Evolutionary conservation across 2,797 vertebrate genomes (phyloP).

Genomic region (Parambassis ranga): DNA sequence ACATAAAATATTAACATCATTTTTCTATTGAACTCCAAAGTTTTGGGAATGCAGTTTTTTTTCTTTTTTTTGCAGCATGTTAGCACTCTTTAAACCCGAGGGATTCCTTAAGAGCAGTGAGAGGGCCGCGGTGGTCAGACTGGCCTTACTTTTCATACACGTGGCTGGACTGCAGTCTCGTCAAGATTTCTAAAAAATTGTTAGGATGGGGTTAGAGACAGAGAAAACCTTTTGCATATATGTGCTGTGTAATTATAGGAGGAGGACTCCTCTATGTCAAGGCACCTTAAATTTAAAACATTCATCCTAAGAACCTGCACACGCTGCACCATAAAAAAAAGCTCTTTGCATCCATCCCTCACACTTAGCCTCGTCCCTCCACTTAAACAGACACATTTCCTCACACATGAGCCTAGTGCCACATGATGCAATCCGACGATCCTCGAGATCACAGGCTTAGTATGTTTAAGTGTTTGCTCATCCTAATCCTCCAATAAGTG

Average conservation of each 20-base stretch:
- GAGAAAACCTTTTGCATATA: conserved; percentile 10
- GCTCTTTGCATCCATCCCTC: no score
- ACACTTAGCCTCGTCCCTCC: no score
- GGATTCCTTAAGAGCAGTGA: conserved; percentile 10
- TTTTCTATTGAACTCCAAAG: conserved; percentile 61
- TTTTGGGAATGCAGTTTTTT: conserved; percentile 42
- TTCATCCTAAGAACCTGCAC: not conserved
- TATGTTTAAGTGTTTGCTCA: not conserved
- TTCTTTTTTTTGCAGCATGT: conserved; percentile 48
- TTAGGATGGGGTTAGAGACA: not conserved
- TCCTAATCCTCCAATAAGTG: conserved; percentile 10
- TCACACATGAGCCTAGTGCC: not conserved
- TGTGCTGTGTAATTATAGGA: conserved; percentile 23
- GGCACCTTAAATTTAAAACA: no score
- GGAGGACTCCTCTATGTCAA: no score
- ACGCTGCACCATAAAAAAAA: not conserved
- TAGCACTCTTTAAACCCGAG: conserved; percentile 23
- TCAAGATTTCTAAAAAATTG: not conserved
- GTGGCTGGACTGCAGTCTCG: no score
- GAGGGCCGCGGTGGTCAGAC: not conserved
- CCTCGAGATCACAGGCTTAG: no score
- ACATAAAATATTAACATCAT: conserved; percentile 71
- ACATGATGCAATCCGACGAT: conserved; percentile 17
- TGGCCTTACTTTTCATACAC: not conserved
- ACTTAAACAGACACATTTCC: not conserved